These are phyloP conservation scores for Chaetogeoica ovagalla DNA, from an alignment of 2,888 invertebrate genomes.

Conservation along the genomic window DNA sequence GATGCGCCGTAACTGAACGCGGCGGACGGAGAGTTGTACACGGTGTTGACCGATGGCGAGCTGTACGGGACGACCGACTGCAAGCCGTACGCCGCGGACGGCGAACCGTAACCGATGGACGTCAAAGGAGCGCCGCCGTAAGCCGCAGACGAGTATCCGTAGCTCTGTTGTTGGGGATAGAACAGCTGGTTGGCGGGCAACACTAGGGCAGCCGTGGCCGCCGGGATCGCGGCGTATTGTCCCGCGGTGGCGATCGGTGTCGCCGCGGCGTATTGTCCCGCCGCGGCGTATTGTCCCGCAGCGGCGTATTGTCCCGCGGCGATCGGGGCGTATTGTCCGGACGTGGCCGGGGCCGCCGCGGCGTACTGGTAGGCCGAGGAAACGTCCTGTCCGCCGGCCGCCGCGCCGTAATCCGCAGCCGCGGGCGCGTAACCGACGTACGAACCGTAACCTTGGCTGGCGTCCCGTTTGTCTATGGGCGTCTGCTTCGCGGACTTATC, in stretches of 20 bases:
- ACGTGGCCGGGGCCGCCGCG: neutral
- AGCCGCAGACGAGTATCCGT: constrained; percentile 18
- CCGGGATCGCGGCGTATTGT: constrained; percentile 29
- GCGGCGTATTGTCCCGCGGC: neutral
- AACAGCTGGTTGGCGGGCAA: constrained; percentile 29
- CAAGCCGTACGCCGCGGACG: neutral
- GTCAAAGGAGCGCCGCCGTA: neutral
- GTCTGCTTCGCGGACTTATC: neutral
- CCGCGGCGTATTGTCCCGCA: constrained; percentile 18
- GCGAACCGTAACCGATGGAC: neutral
- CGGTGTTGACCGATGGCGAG: constrained; percentile 13
- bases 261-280: neutral
- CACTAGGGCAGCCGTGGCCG: constrained; percentile 15
- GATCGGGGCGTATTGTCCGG: constrained; percentile 12
- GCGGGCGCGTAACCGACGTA: constrained; percentile 25
- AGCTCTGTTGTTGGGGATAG: constrained; percentile 28
- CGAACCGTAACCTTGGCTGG: constrained; percentile 13
- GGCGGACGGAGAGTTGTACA: constrained; percentile 10
- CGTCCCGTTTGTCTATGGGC: constrained; percentile 14
- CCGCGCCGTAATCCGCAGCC: constrained; percentile 22
- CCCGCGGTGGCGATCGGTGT: neutral
- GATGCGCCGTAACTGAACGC: constrained; percentile 20
- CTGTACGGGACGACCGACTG: neutral
- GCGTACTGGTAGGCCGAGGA: constrained; percentile 20
- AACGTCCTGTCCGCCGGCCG: constrained; percentile 11